These are phyloP conservation scores for Helobdella robusta DNA, from an alignment of 2,888 invertebrate species.

Conservation along the genomic window DNA sequence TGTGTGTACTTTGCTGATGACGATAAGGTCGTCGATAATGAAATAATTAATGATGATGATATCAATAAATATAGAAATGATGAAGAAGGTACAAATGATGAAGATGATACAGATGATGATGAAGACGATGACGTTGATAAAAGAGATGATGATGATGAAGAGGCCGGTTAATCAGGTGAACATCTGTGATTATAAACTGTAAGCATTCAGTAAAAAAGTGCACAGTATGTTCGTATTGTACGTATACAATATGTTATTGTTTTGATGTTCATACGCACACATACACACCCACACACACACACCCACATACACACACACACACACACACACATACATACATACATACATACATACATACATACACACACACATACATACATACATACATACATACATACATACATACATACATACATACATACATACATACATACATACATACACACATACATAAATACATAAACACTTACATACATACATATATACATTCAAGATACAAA, in stretches of 20 bases:
- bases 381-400: constrained; percentile 21
- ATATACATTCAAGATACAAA: constrained; percentile 13
- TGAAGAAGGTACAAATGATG: no score
- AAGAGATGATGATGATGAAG: no score
- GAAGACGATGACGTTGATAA: no score
- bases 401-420: constrained; percentile 20
- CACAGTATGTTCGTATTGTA: no score
- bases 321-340: constrained; percentile 17
- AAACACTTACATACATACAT: constrained; percentile 15
- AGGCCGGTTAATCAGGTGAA: no score
- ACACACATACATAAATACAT: constrained; percentile 20
- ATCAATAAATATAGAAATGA: no score
- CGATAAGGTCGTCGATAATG: neutral
- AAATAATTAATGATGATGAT: no score
- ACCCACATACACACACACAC: constrained; percentile 8
- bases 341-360: constrained; percentile 17
- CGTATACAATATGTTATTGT: no score
- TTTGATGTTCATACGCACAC: neutral
- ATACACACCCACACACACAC: constrained; percentile 8
- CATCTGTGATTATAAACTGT: no score
- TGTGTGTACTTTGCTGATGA: neutral
- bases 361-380: constrained; percentile 18
- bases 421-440: constrained; percentile 22
- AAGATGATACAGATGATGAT: no score
- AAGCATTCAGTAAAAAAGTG: no score